These are phyloP conservation scores for Fabriciana adippe DNA, from an alignment of 2,888 invertebrate species.

Conservation along the genomic window DNA sequence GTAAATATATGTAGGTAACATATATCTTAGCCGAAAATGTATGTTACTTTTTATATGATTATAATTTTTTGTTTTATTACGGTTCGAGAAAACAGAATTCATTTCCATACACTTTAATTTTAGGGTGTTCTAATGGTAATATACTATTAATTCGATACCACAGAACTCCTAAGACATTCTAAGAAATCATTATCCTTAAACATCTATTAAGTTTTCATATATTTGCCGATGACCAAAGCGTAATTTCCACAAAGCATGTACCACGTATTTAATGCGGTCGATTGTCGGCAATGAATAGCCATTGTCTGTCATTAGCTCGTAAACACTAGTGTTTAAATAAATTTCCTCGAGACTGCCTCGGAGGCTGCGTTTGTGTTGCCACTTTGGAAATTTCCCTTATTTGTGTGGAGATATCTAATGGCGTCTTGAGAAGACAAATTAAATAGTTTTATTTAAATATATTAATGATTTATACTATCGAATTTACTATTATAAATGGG, in stretches of 20 bases:
- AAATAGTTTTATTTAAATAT: conserved; percentile 14
- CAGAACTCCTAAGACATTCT: no score
- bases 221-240: conserved; percentile 44
- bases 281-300: conserved; percentile 45
- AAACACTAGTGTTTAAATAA: conserved; percentile 68
- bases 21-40: no score
- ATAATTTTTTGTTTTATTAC: no score
- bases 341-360: conserved; percentile 55
- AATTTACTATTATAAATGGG: no score
- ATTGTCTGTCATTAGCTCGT: conserved; percentile 59
- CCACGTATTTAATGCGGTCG: conserved; percentile 36
- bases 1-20: no score
- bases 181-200: background rate
- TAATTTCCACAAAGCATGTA: conserved; percentile 44
- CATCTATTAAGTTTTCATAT: conserved; percentile 20
- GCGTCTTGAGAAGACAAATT: conserved; percentile 9
- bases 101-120: no score
- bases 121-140: no score
- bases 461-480: no score
- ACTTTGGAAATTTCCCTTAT: conserved; percentile 20
- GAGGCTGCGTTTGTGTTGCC: conserved; percentile 51
- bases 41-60: no score
- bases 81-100: no score
- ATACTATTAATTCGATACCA: no score
- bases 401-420: conserved; percentile 1